Evolutionary conservation across 35 echinoderm and acorn worm genomes (phyloP), one percentile per base, ranked within the genome.

Genomic region (Amphiura filiformis): DNA sequence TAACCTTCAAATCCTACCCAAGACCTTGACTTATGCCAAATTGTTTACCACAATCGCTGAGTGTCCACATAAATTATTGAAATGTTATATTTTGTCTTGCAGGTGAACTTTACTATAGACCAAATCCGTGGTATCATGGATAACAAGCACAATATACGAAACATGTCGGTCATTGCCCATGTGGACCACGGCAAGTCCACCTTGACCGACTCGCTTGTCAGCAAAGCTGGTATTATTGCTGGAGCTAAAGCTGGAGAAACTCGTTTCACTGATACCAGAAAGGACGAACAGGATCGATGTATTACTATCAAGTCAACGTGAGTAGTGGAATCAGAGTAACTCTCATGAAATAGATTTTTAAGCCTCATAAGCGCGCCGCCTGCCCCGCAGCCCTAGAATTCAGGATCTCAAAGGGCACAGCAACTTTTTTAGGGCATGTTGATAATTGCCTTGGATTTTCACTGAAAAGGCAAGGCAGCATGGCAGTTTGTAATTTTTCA

Each of bases 231-330:
- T 35, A 94, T 98, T 83, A 98, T 98, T 26, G 92, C 92, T 26
- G 32, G 31, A 14, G 23, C 76, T 12, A 94, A 83, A 76, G 92
- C 96, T 28, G 96, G 96, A 15, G 95, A 97, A 84, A 86, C 82
- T 38, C 88, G 96, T 57, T 98, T 94, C 87, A 98, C 96, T 0
- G 96, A 98, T 79, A 98, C 92, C 31, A 49, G 96, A n/a, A 98
- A 98, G 39, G 96, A 98, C 76, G 96, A 98, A 33, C 96, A 98
- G 80, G 90, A 94, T 17, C 82, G 96, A 5, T 98, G 96, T 81
- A 98, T 98, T 77, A 98, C 96, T 38, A 98, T 98, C 87, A 98
- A 98, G 39, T 98, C 96, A 36, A 98, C 96, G 96, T 98, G 81
- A 98, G 96, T 79, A 79, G 26, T 15, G 41, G 5, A 47, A 47